Conservation (phyloP, 2,113 vertebrate species). For the Ceyx cyanopectus region DNA sequence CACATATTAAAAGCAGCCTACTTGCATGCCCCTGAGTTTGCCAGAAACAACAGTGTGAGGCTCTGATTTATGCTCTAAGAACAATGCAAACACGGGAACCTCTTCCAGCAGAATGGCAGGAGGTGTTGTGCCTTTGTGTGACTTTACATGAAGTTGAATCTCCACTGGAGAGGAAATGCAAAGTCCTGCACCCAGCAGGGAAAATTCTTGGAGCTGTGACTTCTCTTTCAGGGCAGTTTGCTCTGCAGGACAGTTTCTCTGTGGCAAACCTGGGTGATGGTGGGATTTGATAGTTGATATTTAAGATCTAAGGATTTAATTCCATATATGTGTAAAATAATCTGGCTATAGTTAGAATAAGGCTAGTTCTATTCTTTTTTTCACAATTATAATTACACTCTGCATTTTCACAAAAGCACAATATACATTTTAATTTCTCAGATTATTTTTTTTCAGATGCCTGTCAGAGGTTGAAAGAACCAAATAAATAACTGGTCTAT, state of each 20-base stretch:
- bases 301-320: neutral
- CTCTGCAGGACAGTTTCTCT: neutral
- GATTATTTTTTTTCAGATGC: neutral
- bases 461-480: neutral
- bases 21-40: neutral
- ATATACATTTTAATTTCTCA: neutral
- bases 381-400: too few species aligned
- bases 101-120: neutral
- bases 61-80: neutral
- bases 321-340: neutral
- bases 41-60: neutral
- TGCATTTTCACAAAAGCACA: neutral
- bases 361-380: too few species aligned
- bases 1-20: neutral
- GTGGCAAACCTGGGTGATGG: neutral
- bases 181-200: neutral
- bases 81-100: neutral
- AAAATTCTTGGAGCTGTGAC: neutral
- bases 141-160: neutral
- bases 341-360: neutral
- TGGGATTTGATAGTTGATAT: accelerated
- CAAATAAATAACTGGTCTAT: neutral
- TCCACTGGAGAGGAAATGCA: neutral
- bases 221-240: neutral
- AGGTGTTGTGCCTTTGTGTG: neutral